phyloP scores from a whole-genome alignment of 2,797 vertebrate genomes.

The Acanthopagrus latus region DNA sequence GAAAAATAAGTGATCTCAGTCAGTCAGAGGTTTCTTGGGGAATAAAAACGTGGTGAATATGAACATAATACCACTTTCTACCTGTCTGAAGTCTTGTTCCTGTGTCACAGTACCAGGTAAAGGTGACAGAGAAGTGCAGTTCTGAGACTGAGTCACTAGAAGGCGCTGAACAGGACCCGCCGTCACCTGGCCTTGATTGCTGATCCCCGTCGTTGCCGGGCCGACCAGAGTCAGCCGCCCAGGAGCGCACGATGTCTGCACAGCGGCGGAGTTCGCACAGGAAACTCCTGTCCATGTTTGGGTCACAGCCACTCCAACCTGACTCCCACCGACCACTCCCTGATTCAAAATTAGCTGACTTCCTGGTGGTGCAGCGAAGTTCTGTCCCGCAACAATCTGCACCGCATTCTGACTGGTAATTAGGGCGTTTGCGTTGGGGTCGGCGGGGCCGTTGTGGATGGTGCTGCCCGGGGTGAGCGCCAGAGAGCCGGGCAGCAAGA shows the following conservation, averaged over 20 bases:
- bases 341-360: slow-evolving; percentile 95
- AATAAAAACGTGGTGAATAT: not conserved
- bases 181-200: slow-evolving; percentile 80
- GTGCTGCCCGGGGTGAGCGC: slow-evolving; percentile 89
- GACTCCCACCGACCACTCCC: slow-evolving; percentile 88
- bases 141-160: slow-evolving; percentile 89
- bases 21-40: not conserved
- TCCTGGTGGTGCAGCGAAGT: slow-evolving; percentile 86
- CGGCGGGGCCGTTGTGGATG: slow-evolving; percentile 90
- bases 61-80: slow-evolving; percentile 46
- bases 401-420: slow-evolving; percentile 92
- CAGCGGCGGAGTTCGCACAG: slow-evolving; percentile 76
- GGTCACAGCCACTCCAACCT: slow-evolving; percentile 84
- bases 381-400: slow-evolving; percentile 94
- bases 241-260: slow-evolving; percentile 84
- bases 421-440: slow-evolving; percentile 89
- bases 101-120: slow-evolving; percentile 63
- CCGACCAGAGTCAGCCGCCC: slow-evolving; percentile 89
- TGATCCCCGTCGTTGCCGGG: slow-evolving; percentile 82
- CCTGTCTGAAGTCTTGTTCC: slow-evolving; percentile 83
- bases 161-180: slow-evolving; percentile 90
- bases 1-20: slow-evolving; percentile 13
- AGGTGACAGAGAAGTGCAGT: slow-evolving; percentile 81
- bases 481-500: slow-evolving; percentile 91
- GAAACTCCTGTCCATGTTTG: slow-evolving; percentile 89